Conservation (phyloP, 2,888 invertebrate genomes). For the Agriotes lineatus region DNA sequence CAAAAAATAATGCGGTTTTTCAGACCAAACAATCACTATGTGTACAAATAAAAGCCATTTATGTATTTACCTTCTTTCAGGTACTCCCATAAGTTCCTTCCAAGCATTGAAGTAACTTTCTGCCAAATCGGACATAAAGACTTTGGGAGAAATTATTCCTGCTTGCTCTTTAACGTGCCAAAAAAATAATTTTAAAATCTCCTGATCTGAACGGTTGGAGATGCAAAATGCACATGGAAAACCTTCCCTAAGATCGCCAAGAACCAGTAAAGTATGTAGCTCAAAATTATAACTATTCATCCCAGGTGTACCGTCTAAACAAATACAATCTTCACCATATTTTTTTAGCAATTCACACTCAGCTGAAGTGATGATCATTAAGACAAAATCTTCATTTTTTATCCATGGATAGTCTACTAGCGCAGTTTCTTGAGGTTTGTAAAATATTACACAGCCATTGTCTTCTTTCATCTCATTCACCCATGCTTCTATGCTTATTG, state of each 20-base stretch:
- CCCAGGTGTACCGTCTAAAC: constrained; percentile 47
- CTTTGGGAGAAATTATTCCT: constrained; percentile 8
- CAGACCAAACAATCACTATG: too few relatives aligned
- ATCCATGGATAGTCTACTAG: constrained; percentile 33
- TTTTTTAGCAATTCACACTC: constrained; percentile 46
- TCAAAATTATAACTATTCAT: constrained; percentile 49
- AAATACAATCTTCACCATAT: constrained; percentile 46
- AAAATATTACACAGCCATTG: constrained; percentile 35
- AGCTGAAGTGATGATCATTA: constrained; percentile 49
- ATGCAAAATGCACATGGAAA: constrained; percentile 47
- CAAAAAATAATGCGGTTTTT: too few relatives aligned
- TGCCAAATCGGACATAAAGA: constrained; percentile 48
- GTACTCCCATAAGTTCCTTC: constrained; percentile 34
- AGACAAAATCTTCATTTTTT: constrained; percentile 50
- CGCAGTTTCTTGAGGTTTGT: constrained; percentile 45
- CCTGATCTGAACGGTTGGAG: constrained; percentile 45
- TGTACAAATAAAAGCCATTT: background rate
- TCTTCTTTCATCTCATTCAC: background rate
- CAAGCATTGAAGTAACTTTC: too few relatives aligned
- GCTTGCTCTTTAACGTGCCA: too few relatives aligned
- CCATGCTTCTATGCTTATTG: constrained; percentile 1
- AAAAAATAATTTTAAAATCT: constrained; percentile 41
- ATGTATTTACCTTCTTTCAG: background rate
- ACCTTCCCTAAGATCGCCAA: constrained; percentile 50
- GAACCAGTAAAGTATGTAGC: constrained; percentile 44